Conservation (phyloP, 2,888 invertebrate genomes). For the Cryptops parisi region DNA sequence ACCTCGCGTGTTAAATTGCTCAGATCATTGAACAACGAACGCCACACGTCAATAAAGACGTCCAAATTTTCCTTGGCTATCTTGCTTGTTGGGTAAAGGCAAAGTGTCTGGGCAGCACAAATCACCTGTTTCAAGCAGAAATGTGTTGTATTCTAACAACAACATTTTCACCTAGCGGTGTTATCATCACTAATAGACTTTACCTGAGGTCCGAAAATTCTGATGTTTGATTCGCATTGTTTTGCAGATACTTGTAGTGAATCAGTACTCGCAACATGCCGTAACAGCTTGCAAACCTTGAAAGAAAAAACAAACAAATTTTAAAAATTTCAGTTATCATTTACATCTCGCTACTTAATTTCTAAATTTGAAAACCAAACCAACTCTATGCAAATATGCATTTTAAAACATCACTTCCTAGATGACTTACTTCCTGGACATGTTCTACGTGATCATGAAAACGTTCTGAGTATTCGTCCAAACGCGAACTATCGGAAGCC, state of each 20-base stretch:
- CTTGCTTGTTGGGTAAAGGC: constrained; percentile 80
- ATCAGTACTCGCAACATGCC: constrained; percentile 90
- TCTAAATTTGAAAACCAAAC: not conserved
- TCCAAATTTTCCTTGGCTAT: constrained; percentile 95
- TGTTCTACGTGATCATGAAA: constrained; percentile 97
- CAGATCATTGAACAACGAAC: constrained; percentile 83
- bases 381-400: too few species aligned
- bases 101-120: constrained; percentile 81
- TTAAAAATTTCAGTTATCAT: not conserved
- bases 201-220: constrained; percentile 62
- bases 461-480: constrained; percentile 84
- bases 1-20: constrained; percentile 78
- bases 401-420: not conserved
- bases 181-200: not conserved
- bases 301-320: constrained; percentile 13
- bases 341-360: not conserved
- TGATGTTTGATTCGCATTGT: constrained; percentile 86
- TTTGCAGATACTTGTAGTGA: constrained; percentile 89
- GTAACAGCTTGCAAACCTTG: constrained; percentile 85
- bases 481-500: constrained; percentile 68
- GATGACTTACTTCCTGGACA: constrained; percentile 68
- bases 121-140: constrained; percentile 44
- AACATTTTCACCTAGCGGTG: not conserved
- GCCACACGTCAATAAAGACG: constrained; percentile 90
- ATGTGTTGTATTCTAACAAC: not conserved